A percentile compares a stretch with the other conserved stretches of the same genome.
Conservation (phyloP, 2,797 vertebrate genomes). For the Pseudocheirus occidentalis region DNA sequence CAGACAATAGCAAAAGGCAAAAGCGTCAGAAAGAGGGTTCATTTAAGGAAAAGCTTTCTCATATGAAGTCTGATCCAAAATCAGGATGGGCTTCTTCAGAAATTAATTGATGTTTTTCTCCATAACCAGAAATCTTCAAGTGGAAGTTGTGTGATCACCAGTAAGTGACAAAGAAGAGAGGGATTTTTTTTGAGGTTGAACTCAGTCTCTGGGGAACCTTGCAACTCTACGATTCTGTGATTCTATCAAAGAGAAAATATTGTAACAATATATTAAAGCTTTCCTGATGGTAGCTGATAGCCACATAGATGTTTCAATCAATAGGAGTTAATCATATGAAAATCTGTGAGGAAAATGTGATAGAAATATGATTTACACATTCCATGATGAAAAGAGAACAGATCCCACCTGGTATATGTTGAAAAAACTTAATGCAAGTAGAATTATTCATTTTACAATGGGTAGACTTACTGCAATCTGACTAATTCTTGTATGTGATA, state of each 20-base stretch:
- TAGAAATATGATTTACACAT: not conserved
- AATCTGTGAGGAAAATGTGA: not conserved
- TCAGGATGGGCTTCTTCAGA: not conserved
- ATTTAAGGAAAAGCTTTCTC: not conserved
- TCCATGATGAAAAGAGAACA: not conserved
- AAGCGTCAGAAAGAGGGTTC: not conserved
- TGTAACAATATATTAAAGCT: not conserved
- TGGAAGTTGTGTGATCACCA: not conserved
- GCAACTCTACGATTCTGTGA: rapidly evolving
- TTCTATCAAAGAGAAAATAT: not conserved
- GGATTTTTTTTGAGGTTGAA: not conserved
- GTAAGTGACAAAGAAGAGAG: not conserved
- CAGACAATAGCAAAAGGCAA: not conserved
- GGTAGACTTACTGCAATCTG: not conserved
- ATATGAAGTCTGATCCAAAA: not conserved
- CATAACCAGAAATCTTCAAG: not conserved
- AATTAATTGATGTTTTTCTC: not conserved
- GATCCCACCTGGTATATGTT: not conserved
- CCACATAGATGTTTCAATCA: not conserved
- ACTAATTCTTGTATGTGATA: not conserved
- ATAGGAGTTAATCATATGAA: not conserved
- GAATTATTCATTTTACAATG: not conserved
- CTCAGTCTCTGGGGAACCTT: rapidly evolving
- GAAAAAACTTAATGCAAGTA: not conserved
- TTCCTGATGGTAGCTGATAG: not conserved